phyloP scores from a whole-genome alignment of 2,113 vertebrate species.

The Dunckerocampus dactyliophorus region DNA sequence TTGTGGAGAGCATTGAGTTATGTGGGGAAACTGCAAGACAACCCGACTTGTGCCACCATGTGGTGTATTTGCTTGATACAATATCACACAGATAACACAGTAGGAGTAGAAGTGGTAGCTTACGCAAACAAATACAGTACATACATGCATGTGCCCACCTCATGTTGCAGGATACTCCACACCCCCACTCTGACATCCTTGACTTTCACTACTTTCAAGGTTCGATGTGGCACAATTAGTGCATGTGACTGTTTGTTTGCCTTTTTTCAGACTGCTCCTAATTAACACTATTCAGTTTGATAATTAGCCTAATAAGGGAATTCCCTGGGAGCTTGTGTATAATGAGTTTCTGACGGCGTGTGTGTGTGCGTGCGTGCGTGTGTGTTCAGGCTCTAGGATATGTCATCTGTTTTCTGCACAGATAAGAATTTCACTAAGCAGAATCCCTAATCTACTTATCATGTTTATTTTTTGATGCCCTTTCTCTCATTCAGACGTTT shows the following conservation, averaged over 20 bases:
- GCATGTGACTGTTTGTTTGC: conserved; percentile 6
- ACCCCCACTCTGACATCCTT: conserved; percentile 9
- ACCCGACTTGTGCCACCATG: no score
- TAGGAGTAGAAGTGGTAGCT: no score
- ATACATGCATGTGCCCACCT: no score
- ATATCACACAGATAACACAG: no score
- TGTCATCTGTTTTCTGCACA: conserved; percentile 33
- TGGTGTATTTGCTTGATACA: no score
- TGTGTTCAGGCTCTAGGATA: conserved; percentile 18
- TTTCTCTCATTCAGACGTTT: conserved; percentile 28
- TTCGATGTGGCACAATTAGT: conserved; percentile 5
- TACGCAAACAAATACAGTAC: no score
- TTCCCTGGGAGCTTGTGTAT: conserved; percentile 31
- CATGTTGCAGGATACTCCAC: neutral
- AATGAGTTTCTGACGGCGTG: conserved; percentile 43
- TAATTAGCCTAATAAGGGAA: conserved; percentile 39
- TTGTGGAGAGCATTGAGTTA: no score
- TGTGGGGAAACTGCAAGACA: no score
- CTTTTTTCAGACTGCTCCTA: conserved; percentile 15
- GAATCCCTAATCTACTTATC: conserved; percentile 36
- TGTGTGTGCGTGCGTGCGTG: conserved; percentile 11
- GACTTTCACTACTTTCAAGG: conserved; percentile 7
- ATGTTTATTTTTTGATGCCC: conserved; percentile 4
- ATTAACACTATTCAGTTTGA: conserved; percentile 39
- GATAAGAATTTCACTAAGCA: conserved; percentile 45